Evolutionary conservation across 2,113 vertebrate genomes (phyloP).

Genomic region (Daubentonia madagascariensis): DNA sequence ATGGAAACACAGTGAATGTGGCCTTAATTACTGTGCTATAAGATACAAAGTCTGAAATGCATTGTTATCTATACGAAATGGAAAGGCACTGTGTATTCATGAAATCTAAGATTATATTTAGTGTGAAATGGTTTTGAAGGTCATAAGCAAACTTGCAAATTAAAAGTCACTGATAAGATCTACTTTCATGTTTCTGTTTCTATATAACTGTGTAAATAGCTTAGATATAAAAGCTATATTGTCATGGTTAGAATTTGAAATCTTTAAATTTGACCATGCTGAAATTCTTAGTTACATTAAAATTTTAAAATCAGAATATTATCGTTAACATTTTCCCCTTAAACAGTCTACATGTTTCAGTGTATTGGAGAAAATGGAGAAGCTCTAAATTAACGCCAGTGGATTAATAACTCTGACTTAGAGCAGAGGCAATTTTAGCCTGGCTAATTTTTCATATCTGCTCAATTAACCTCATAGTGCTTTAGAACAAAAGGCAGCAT

Average conservation of each 20-base stretch:
- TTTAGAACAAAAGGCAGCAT: conserved; percentile 78
- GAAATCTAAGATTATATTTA: conserved; percentile 37
- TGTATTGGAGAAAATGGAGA: conserved; percentile 57
- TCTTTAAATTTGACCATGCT: neutral
- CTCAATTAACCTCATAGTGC: conserved; percentile 83
- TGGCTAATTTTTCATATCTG: conserved; percentile 78
- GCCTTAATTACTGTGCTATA: conserved; percentile 56
- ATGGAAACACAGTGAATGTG: neutral
- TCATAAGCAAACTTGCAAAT: conserved; percentile 45
- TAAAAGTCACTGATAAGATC: conserved; percentile 9
- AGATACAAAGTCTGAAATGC: conserved; percentile 32
- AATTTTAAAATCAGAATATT: conserved; percentile 63
- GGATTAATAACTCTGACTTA: conserved; percentile 77
- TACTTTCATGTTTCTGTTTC: neutral
- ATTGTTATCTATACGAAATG: conserved; percentile 46
- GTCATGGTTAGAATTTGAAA: neutral
- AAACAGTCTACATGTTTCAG: conserved; percentile 55
- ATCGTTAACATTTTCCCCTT: conserved; percentile 67
- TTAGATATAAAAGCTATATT: neutral
- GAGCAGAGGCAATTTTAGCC: conserved; percentile 70
- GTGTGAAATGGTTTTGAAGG: conserved; percentile 50
- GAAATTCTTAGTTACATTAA: conserved; percentile 26
- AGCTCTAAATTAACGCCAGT: conserved; percentile 74
- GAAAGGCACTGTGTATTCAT: neutral
- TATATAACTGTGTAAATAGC: neutral